phyloP scores from a whole-genome alignment of 2,888 invertebrate species.

The Ochropleura plecta region DNA sequence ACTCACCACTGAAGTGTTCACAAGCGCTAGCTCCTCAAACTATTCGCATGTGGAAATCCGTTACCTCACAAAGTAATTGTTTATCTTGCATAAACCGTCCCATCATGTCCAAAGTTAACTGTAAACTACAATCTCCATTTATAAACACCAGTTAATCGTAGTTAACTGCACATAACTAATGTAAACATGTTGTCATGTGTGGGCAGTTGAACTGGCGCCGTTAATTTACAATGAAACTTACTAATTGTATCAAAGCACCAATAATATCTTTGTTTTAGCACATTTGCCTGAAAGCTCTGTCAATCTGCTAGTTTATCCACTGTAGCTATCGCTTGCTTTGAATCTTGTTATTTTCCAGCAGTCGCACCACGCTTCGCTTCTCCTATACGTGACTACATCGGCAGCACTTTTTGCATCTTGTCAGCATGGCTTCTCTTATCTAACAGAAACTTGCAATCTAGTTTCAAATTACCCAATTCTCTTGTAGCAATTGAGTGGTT shows the following conservation, averaged over 20 bases:
- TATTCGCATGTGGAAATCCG: conserved; percentile 45
- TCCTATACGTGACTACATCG: conserved; percentile 85
- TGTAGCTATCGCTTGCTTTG: conserved; percentile 67
- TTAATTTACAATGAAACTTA: conserved; percentile 73
- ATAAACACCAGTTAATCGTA: conserved; percentile 73
- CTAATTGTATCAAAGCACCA: conserved; percentile 69
- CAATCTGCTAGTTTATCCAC: conserved; percentile 69
- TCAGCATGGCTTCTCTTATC: conserved; percentile 77
- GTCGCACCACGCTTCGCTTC: conserved; percentile 85
- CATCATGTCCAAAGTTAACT: conserved; percentile 55
- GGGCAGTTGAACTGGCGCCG: conserved; percentile 68
- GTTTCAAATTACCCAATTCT: conserved; percentile 83
- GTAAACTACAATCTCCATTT: conserved; percentile 61
- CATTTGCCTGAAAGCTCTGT: conserved; percentile 52
- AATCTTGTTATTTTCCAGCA: conserved; percentile 78
- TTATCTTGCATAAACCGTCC: conserved; percentile 56
- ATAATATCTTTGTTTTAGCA: conserved; percentile 62
- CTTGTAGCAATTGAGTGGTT: conserved; percentile 74
- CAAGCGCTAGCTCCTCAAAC: conserved; percentile 17
- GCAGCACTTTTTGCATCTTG: conserved; percentile 78
- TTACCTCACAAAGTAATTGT: conserved; percentile 54
- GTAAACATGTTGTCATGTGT: conserved; percentile 70
- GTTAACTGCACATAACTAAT: conserved; percentile 70
- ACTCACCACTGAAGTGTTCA: conserved; percentile 41
- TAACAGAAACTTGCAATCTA: conserved; percentile 80